Base-by-base conservation (phyloP, 1,140 invertebrate species). In the Neodiprion pinetum region DNA sequence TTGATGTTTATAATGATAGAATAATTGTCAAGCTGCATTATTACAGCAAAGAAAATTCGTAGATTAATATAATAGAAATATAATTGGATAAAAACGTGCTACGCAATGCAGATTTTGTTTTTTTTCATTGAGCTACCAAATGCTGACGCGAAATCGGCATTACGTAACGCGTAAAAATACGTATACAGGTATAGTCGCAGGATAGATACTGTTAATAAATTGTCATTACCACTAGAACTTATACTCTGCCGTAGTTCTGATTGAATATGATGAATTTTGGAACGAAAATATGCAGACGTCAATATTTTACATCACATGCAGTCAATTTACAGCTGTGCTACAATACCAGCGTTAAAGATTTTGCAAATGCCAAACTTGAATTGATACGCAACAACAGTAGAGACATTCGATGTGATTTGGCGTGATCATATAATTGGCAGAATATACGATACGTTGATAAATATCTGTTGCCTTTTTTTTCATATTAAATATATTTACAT, bases 281-380 rank as follows among this genome's bases (percentile, higher is more conserved):
- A 69, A 69, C 67, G 67, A 69, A 14, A 69, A 69, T 23, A 69
- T 47, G 40, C 67, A 21, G 67, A 69, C 40, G 11, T 61, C n/a
- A 11, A 14, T 14, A 4, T 14, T 17, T 3, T 61, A 61, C n/a
- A 61, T 61, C 53, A 17, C 53, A 69, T 7, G 21, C 23, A 69
- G 67, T 69, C 67, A 69, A 69, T 69, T 69, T 21, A 69, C 67
- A 69, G 14, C 21, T 69, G 17, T 47, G 67, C 67, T 69, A 69
- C 67, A 69, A 69, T 69, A 47, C 11, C 53, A 11, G 67, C 67
- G 40, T 69, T 9, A 69, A 69, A 69, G 17, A 69, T 69, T 69
- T 11, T 47, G 21, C 23, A 14, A 69, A 69, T 69, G 40, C 67
- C 11, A 47, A 23, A 69, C 3, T 8, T 23, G 7, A 69, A 69